Evolutionary conservation across 64 coral and sea anemone genomes (phyloP).

Genomic region (Stichodactyla helianthus): DNA sequence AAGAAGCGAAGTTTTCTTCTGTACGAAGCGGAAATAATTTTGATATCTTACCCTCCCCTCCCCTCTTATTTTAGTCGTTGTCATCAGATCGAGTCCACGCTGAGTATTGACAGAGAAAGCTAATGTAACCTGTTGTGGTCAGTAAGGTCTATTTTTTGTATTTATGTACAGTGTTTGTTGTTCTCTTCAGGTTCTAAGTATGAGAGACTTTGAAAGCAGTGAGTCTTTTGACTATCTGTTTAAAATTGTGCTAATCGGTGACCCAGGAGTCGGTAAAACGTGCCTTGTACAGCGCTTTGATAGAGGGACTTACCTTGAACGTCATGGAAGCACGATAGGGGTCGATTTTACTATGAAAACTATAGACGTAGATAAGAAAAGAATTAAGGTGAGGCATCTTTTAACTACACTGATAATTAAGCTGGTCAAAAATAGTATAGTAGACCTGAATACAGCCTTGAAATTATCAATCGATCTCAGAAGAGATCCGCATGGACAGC

Average conservation of each 20-base stretch:
- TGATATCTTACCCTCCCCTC: not conserved
- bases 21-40: too few relatives aligned
- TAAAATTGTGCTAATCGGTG: slow-evolving; percentile 85
- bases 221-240: slow-evolving; percentile 88
- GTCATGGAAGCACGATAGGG: slow-evolving; percentile 79
- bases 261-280: slow-evolving; percentile 82
- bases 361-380: slow-evolving; percentile 62
- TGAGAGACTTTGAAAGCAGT: not conserved
- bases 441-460: too few relatives aligned
- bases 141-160: not conserved
- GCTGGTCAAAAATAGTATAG: too few relatives aligned
- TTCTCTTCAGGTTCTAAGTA: not conserved
- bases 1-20: too few relatives aligned
- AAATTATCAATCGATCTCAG: too few relatives aligned
- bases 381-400: slow-evolving; percentile 54
- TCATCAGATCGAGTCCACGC: not conserved
- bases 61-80: not conserved
- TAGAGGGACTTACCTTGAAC: slow-evolving; percentile 73
- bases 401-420: too few relatives aligned
- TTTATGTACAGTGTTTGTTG: slow-evolving; percentile 3
- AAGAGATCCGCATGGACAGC: too few relatives aligned
- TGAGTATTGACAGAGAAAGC: not conserved
- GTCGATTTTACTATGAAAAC: slow-evolving; percentile 96
- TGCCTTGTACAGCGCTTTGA: slow-evolving; percentile 86
- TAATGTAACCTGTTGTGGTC: not conserved